These are phyloP conservation scores for Brevimyrus niger DNA, from an alignment of 2,113 vertebrate genomes.

Conservation along the genomic window DNA sequence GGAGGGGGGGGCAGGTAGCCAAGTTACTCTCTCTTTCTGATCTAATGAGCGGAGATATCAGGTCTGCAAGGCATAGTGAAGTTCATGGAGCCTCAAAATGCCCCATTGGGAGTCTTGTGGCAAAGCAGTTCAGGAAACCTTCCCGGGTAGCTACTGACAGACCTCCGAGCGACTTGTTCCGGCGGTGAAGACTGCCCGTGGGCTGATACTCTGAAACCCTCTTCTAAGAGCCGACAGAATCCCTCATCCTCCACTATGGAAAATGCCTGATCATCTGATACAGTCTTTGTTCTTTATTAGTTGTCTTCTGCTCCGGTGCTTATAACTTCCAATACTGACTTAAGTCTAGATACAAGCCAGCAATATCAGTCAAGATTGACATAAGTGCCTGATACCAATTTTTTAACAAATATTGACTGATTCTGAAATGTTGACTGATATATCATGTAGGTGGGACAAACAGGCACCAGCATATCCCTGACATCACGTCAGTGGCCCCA, in stretches of 20 bases:
- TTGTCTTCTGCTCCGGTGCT: not conserved
- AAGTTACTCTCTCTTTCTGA: not conserved
- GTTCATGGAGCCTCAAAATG: not conserved
- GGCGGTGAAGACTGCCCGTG: not conserved
- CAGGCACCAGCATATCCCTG: not conserved
- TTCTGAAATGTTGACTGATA: not conserved
- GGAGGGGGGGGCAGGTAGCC: not conserved
- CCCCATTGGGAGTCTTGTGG: not conserved
- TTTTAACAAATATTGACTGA: not conserved
- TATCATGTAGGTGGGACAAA: not conserved
- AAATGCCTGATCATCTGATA: not conserved
- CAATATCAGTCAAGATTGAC: not conserved
- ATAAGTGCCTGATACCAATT: not conserved
- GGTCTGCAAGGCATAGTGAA: not conserved
- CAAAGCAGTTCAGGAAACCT: not conserved
- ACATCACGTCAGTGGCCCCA: not conserved
- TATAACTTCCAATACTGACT: not conserved
- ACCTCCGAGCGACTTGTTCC: not conserved
- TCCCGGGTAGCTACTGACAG: not conserved
- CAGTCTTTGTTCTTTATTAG: not conserved
- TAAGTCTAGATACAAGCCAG: not conserved
- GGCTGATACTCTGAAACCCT: not conserved
- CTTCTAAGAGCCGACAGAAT: not conserved
- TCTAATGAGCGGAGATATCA: not conserved
- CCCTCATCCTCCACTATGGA: not conserved